Conservation (phyloP, 2,113 vertebrate species). For the Lathamus discolor region DNA sequence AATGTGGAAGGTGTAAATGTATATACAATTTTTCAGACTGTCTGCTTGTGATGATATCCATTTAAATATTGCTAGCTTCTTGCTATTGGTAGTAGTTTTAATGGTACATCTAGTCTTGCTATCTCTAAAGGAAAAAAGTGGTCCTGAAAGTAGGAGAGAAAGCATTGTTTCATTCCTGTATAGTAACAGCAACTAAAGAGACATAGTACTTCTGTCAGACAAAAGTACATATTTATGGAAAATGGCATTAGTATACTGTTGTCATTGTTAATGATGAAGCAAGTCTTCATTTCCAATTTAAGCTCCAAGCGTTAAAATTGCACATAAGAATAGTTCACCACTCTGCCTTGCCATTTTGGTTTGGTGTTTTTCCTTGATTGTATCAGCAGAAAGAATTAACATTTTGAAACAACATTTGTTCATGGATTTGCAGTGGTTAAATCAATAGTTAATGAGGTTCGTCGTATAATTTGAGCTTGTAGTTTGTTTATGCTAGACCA, state of each 20-base stretch:
- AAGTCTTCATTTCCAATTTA: neutral
- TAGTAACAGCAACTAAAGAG: neutral
- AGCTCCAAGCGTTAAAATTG: neutral
- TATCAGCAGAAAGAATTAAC: slow-evolving; percentile 40
- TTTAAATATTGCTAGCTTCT: neutral
- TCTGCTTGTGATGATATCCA: neutral
- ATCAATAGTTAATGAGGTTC: slow-evolving; percentile 95
- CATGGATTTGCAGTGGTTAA: slow-evolving; percentile 78
- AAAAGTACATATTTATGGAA: neutral
- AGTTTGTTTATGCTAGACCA: slow-evolving; percentile 99
- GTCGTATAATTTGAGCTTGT: slow-evolving; percentile 89
- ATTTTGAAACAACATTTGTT: slow-evolving; percentile 58
- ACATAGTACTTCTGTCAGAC: neutral
- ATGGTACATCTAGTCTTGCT: neutral
- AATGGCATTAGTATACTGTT: neutral
- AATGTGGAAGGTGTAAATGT: neutral
- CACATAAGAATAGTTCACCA: neutral
- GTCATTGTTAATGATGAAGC: neutral
- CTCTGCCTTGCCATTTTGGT: neutral
- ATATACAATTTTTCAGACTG: neutral
- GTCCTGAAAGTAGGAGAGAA: neutral
- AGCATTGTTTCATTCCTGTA: neutral
- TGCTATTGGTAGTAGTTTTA: neutral
- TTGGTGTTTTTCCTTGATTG: neutral
- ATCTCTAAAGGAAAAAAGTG: neutral